Base-by-base conservation (phyloP, 2,888 invertebrate genomes). In the Perithous albicinctus region DNA sequence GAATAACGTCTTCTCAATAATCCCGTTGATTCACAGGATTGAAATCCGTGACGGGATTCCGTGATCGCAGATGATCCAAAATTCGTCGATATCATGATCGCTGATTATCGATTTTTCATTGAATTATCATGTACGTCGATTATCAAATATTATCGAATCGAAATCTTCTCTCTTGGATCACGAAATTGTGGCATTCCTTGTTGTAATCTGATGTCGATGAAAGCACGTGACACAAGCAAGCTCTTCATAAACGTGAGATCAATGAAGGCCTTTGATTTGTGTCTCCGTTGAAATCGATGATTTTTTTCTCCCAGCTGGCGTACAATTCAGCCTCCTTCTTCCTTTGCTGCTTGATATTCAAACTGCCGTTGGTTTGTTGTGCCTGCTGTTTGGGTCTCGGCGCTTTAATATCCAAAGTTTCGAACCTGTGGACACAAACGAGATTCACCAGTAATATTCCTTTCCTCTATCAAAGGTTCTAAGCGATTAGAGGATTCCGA, bases 1-100 rank as follows among this genome's bases (percentile, higher is more conserved):
- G 89, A 84, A 80, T 80, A 8, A 0, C 43, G 48, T 72, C 67
- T 83, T 74, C 56, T 15, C 3, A 15, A 72, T 78, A 83, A 80
- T 43, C 67, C 56, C 73, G 35, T 67, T 63, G 82, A 61, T 78
- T 41, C 74, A 74, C 51, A 43, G 64, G 32, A 43, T 15, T 35
- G 48, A 75, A 46, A n/a, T n/a, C 38, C 10, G 43, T 26, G 38
- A 41, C 26, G 48, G 26, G 67, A 59, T 73, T 20, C 59, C 73
- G 29, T 66, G 15, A 69, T 74, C 51, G 48, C 75, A 10, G 20
- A 4, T 2, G 51, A 26, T 18, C 20, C 5, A 4, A 46, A 38
- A n/a, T 66, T 43, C 66, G 20, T 10, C 20, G 66, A 61, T 67
- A 26, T 38, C 78, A 78, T 82, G 59, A 78, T 82, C 64, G 72